Base-by-base conservation (phyloP, 2,888 invertebrate species). In the Drosophila algonquin region DNA sequence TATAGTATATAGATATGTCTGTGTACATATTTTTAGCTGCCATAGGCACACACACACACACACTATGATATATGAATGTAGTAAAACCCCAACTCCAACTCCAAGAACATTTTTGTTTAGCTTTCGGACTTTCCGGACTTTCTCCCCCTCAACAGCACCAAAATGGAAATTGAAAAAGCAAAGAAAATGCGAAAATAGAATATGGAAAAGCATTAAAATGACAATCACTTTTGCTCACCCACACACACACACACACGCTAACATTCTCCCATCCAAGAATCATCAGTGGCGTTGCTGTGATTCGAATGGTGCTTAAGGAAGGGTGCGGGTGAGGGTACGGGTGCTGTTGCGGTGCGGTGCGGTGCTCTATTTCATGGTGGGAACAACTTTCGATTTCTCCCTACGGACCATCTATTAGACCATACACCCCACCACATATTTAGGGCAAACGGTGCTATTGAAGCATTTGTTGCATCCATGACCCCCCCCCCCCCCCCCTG, bases 171-270 rank as follows among this genome's bases (percentile, higher is more conserved):
- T 77, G 73, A 84, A 85, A 81, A 77, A 62, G 67, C 80, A 79
- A 73, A 72, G 72, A 74, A 79, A 83, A 89, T 83, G 86, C 86
- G 83, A 85, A 89, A 85, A 85, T 87, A 89, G 80, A 85, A 89
- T 87, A 85, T 85, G 85, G 85, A 89, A 87, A 87, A 80, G 79
- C 85, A 89, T 86, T 86, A 86, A 86, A 86, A 89, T 89, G 85
- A 86, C 89, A 86, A 86, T 89, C 89, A 86, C 79, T 89, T 89
- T 82, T 78, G 62, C 73, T 69, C 76, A 74, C 73, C 63, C 73
- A 61, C 21, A 68, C 10, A 45, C 35, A 68, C 58, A 60, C 67
- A 1, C 21, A 21, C 21, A 21, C 21, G 21, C 21, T 21, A 57
- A 47, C 53, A 21, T 21, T 21, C 56, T 44, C 51, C 32, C 3